A percentile compares a stretch with the other conserved stretches of the same genome.
Evolutionary conservation across 1,140 invertebrate genomes (phyloP).

Genomic region (Ips nitidus): DNA sequence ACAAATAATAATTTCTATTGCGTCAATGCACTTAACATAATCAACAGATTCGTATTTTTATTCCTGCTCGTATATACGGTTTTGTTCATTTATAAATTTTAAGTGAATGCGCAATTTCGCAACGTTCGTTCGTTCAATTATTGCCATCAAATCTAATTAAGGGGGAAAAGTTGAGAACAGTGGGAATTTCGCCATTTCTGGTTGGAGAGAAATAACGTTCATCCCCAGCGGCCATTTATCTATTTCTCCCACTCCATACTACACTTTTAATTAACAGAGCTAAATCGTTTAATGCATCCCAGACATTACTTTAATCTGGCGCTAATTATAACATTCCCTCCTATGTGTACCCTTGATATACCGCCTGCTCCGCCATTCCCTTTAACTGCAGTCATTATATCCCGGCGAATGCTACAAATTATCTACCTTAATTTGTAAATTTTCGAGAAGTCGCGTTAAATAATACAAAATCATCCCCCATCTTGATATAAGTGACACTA

Average conservation of each 20-base stretch:
- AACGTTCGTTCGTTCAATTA: constrained; percentile 18
- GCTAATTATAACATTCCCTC: constrained; percentile 52
- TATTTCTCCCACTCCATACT: constrained; percentile 48
- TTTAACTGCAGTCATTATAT: constrained; percentile 32
- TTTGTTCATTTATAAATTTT: background rate
- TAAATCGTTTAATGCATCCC: constrained; percentile 56
- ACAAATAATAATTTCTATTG: too few relatives aligned
- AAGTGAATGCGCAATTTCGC: background rate
- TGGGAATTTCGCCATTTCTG: constrained; percentile 29
- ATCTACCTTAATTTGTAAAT: constrained; percentile 16
- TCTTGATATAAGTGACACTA: too few relatives aligned
- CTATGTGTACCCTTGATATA: constrained; percentile 22
- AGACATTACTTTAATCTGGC: constrained; percentile 56
- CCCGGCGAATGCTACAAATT: constrained; percentile 19
- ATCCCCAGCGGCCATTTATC: constrained; percentile 48
- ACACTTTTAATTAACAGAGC: constrained; percentile 56
- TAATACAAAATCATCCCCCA: too few relatives aligned
- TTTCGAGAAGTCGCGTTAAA: background rate
- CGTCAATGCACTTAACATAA: too few relatives aligned
- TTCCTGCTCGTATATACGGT: too few relatives aligned
- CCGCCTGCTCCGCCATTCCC: constrained; percentile 9
- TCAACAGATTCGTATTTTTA: too few relatives aligned
- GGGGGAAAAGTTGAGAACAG: constrained; percentile 30
- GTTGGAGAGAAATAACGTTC: constrained; percentile 33
- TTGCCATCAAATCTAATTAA: constrained; percentile 33